Evolutionary conservation across 2,113 vertebrate species (phyloP).

Genomic region (Salvator merianae): DNA sequence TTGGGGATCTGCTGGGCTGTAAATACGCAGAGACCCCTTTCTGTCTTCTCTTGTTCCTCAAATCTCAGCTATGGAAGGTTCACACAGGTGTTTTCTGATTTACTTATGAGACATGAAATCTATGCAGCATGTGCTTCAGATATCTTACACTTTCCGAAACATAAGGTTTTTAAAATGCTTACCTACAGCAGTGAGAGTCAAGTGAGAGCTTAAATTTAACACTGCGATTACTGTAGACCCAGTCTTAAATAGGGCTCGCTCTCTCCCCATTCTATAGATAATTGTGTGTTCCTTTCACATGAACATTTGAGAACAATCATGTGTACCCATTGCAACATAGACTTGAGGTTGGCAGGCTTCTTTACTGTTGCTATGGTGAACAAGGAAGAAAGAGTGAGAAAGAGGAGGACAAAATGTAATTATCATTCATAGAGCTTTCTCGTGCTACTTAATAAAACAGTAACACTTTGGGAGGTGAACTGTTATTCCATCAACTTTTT

Average conservation of each 20-base stretch:
- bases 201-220: not conserved
- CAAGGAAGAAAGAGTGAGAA: not conserved
- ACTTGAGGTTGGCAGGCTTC: not conserved
- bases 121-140: not conserved
- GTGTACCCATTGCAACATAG: not conserved
- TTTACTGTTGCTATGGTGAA: slow-evolving; percentile 13
- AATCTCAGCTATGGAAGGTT: not conserved
- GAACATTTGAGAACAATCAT: not conserved
- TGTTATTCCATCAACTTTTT: not conserved
- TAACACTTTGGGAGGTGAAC: not conserved
- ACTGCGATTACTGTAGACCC: not conserved
- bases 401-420: not conserved
- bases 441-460: not conserved
- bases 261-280: not conserved
- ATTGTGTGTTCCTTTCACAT: not conserved
- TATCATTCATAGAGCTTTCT: not conserved
- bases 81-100: not conserved
- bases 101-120: not conserved
- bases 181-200: not conserved
- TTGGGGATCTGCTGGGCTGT: too few species aligned
- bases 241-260: not conserved
- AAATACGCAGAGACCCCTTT: not conserved
- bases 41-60: not conserved
- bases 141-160: not conserved
- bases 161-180: not conserved